phyloP scores from a whole-genome alignment of 2,888 invertebrate species.

The Boloria euphrosyne region DNA sequence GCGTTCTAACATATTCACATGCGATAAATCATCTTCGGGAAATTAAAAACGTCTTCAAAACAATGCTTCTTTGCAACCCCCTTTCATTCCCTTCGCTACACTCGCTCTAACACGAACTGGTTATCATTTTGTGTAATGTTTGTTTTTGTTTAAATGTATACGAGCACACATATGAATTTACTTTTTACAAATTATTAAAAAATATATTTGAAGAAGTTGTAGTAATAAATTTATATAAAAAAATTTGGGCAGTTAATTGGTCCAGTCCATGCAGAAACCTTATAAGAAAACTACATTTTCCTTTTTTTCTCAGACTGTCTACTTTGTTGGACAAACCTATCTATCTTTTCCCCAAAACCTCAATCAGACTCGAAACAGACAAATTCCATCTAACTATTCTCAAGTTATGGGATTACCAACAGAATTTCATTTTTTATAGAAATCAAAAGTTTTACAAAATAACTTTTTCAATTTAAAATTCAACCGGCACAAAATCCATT shows the following conservation, averaged over 20 bases:
- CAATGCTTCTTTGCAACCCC: slow-evolving; percentile 72
- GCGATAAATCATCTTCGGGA: slow-evolving; percentile 82
- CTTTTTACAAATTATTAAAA: neutral
- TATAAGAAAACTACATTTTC: too few species aligned
- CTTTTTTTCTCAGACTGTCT: too few species aligned
- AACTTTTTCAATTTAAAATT: neutral
- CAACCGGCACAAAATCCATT: slow-evolving; percentile 11
- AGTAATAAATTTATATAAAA: too few species aligned
- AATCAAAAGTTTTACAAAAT: too few species aligned
- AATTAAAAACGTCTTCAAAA: slow-evolving; percentile 82
- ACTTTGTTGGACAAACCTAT: too few species aligned
- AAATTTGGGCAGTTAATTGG: too few species aligned
- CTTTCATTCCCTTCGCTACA: slow-evolving; percentile 2
- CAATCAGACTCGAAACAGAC: too few species aligned
- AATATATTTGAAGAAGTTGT: neutral
- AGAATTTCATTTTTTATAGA: too few species aligned
- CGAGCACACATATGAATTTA: too few species aligned
- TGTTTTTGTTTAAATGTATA: slow-evolving; percentile 30
- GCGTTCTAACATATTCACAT: slow-evolving; percentile 54
- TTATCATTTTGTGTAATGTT: slow-evolving; percentile 35
- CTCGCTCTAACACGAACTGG: slow-evolving; percentile 44
- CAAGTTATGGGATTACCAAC: neutral
- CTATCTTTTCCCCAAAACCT: too few species aligned
- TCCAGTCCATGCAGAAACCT: too few species aligned
- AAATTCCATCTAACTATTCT: neutral